Percentiles rank a stretch among this genome's conserved stretches.
Evolutionary conservation across 2,113 vertebrate species (phyloP).

Genomic region (Paradisaea rubra): DNA sequence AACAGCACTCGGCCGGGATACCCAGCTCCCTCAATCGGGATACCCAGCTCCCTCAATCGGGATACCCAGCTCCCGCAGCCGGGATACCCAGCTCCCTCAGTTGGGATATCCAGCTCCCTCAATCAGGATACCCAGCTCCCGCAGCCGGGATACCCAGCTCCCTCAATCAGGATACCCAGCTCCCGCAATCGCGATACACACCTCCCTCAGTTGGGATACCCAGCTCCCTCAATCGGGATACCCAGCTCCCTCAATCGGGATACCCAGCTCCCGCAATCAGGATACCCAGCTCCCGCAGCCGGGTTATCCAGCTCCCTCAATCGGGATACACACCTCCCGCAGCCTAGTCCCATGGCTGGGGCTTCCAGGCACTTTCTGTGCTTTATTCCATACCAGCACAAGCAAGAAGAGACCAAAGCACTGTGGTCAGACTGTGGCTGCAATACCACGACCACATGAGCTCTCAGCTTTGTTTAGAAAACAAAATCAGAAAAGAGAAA

Average conservation of each 20-base stretch:
- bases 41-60: background rate
- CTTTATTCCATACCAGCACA: background rate
- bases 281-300: rapidly evolving
- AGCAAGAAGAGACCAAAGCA: background rate
- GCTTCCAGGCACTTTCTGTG: background rate
- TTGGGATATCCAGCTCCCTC: too few relatives aligned
- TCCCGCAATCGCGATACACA: too few relatives aligned
- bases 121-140: background rate
- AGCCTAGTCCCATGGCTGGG: background rate
- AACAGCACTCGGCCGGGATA: rapidly evolving
- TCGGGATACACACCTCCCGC: background rate
- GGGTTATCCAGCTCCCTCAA: too few relatives aligned
- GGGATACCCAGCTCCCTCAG: background rate
- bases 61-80: background rate
- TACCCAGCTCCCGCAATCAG: background rate
- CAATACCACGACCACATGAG: background rate
- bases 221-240: background rate
- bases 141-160: background rate
- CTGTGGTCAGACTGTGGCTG: background rate
- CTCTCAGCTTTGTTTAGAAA: background rate
- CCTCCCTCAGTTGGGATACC: too few relatives aligned
- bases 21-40: background rate
- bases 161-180: too few relatives aligned
- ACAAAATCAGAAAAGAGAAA: background rate
- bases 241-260: background rate